phyloP scores from a whole-genome alignment of 2,888 invertebrate genomes.

The Andricus quercusramuli region DNA sequence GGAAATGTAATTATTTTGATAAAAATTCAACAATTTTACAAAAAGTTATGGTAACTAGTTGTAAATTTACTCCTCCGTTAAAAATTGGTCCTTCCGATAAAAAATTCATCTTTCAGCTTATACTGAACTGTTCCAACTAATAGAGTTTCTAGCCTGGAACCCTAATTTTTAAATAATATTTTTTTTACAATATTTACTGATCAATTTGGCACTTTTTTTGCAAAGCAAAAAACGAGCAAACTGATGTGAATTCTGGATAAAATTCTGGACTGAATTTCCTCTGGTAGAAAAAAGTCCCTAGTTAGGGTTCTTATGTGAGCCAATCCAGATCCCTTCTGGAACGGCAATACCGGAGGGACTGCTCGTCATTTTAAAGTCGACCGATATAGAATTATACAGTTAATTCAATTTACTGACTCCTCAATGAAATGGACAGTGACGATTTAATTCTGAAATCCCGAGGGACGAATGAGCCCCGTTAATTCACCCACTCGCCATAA shows the following conservation, averaged over 20 bases:
- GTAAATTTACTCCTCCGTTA: no score
- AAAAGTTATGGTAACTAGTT: no score
- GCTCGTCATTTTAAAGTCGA: conserved; percentile 76
- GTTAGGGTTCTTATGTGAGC: neutral
- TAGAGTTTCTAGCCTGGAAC: no score
- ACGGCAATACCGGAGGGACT: conserved; percentile 68
- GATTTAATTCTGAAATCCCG: conserved; percentile 32
- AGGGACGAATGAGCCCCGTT: conserved; percentile 23
- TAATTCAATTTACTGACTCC: conserved; percentile 72
- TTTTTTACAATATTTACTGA: no score
- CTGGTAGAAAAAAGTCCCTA: neutral
- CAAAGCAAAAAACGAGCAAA: no score
- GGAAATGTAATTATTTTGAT: no score
- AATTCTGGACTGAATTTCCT: neutral
- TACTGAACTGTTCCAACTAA: no score
- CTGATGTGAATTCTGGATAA: neutral
- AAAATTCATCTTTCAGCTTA: no score
- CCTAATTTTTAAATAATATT: no score
- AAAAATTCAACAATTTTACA: no score
- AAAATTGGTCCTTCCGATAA: no score
- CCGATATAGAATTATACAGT: conserved; percentile 74
- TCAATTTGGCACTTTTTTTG: no score
- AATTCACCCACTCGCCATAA: conserved; percentile 38
- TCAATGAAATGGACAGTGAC: conserved; percentile 43
- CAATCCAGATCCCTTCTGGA: conserved; percentile 36